These are phyloP conservation scores for Mobula hypostoma DNA, from an alignment of 2,113 vertebrate species.

Conservation along the genomic window DNA sequence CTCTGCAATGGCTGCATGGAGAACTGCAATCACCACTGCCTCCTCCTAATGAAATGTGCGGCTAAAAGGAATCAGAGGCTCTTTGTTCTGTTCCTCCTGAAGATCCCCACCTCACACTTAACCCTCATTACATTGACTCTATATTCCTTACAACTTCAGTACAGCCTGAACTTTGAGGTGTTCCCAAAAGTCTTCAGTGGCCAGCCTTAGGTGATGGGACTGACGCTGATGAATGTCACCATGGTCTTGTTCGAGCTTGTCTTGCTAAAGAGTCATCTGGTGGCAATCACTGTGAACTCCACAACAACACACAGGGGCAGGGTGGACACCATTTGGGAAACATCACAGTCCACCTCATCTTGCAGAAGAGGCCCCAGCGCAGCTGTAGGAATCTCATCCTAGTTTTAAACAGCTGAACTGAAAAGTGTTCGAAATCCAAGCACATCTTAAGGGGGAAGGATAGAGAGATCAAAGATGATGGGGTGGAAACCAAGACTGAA, in stretches of 20 bases:
- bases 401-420: neutral
- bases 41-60: constrained; percentile 65
- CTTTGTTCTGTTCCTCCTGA: constrained; percentile 60
- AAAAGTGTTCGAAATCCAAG: no score
- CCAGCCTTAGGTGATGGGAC: constrained; percentile 58
- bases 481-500: no score
- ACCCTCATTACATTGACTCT: constrained; percentile 41
- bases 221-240: constrained; percentile 54
- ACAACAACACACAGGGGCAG: constrained; percentile 57
- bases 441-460: no score
- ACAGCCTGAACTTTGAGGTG: constrained; percentile 34
- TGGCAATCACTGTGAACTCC: constrained; percentile 52
- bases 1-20: constrained; percentile 64
- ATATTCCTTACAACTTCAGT: constrained; percentile 48
- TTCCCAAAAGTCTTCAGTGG: constrained; percentile 47
- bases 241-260: constrained; percentile 59
- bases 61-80: constrained; percentile 61
- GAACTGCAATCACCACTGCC: constrained; percentile 70
- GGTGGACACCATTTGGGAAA: constrained; percentile 44
- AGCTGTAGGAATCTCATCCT: neutral
- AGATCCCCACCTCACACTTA: constrained; percentile 42
- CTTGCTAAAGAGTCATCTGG: constrained; percentile 60
- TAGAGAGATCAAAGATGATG: no score
- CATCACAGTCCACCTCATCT: constrained; percentile 53
- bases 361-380: constrained; percentile 45